Base-by-base conservation (phyloP, 2,888 invertebrate species). In the Morpho deidamia region DNA sequence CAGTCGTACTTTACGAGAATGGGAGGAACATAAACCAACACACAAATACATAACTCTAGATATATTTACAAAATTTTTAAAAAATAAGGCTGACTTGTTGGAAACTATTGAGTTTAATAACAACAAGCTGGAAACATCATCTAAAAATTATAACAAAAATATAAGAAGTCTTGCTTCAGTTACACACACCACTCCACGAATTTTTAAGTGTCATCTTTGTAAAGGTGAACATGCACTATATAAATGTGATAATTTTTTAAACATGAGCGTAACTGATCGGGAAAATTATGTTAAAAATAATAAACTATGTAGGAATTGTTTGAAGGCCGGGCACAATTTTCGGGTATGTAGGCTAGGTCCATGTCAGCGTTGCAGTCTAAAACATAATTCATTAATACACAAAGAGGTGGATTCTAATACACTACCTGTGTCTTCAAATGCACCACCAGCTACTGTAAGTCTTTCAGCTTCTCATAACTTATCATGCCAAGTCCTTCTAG, bases 11-110 rank as follows among this genome's bases (percentile, higher is more conserved):
- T 7, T 34, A 8, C 7, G 7, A 8, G 8, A 34, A 8, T 34
- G 34, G 34, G 34, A 34, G 8, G 34, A 34, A 34, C 34, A 34
- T 12, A 41, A 49, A 10, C 53, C 61, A 45, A 61, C 61, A 49
- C n/a, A 49, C 35, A 54, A 50, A 14, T 59, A 61, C 51, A 34
- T 51, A 23, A 32, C 8, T 8, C n/a, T n/a, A n/a, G n/a, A n/a
- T n/a, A n/a, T n/a, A n/a, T n/a, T n/a, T n/a, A n/a, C n/a, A n/a
- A n/a, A n/a, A n/a, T n/a, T n/a, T n/a, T n/a, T n/a, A n/a, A n/a
- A n/a, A n/a, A 12, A 40, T 32, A 44, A 40, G 10, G 51, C 51
- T 1, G 51, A 51, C 12, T 33, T 51, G 39, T 38, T 51, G 12
- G 51, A 51, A 44, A 10, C 51, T 2, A 40, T 40, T 8, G 11